Base-by-base conservation (phyloP, 1,140 invertebrate genomes). In the Pectinophora gossypiella region DNA sequence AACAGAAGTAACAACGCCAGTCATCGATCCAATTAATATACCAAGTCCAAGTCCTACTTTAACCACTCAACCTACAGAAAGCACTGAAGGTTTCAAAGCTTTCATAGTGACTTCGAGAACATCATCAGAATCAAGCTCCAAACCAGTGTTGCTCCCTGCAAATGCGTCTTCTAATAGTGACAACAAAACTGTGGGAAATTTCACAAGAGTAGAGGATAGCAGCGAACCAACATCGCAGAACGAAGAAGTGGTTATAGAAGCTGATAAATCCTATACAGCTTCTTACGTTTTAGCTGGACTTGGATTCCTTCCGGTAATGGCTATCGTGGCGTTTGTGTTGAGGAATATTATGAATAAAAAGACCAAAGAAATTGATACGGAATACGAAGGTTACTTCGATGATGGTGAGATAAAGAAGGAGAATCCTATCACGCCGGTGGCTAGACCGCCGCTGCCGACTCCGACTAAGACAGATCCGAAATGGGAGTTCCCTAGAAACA, bases 401-500 rank as follows among this genome's bases (percentile, higher is more conserved):
- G 89, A 91, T 48, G 64, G 65, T 19, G 88, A 64, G 59, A 86
- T 76, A 50, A 90, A 76, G 72, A 90, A 76, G 61, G 89, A 86
- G 64, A 88, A 72, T 19, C 80, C 80, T 13, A 87, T 78, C 51
- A 89, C 75, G 27, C 84, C 76, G 13, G 88, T 88, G 18, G 87
- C 77, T 59, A 88, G 86, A 74, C 87, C 89, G 13, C 87, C 90
- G 20, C 18, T 86, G 15, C 85, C 89, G 13, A 71, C 88, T 15
- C 88, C 88, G 12, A 86, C 87, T 6, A 90, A 90, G 64, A 89
- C 90, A 12, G 83, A 89, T 44, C 79, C 89, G 18, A 90, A 90
- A 67, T 95, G 94, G 92, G 94, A 95, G 69, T 94, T 96, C 61
- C 92, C 94, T 2, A 88, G 94, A 67, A 92, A 92, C 59, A 94